A percentile compares a stretch with the other conserved stretches of the same genome.
These are phyloP conservation scores for Spisula solida DNA, from an alignment of 2,888 invertebrate species.

Conservation along the genomic window DNA sequence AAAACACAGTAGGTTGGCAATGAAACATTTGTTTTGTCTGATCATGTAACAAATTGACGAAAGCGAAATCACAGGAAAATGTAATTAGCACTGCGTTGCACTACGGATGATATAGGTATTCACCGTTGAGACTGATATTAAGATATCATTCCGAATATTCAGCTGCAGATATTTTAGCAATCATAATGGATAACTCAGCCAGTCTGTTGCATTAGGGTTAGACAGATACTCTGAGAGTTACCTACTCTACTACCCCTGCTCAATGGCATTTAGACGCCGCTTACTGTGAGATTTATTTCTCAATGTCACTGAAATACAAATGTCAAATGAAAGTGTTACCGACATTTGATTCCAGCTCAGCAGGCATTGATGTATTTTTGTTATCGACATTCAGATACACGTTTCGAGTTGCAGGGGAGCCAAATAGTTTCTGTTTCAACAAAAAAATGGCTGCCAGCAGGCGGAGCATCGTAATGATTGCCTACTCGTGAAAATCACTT, in stretches of 20 bases:
- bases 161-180: too few species aligned
- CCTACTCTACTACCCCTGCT: neutral
- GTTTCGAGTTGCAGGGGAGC: neutral
- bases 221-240: too few species aligned
- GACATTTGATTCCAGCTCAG: neutral
- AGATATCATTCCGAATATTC: neutral
- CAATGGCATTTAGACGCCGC: neutral
- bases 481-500: neutral
- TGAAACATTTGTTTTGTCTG: too few species aligned
- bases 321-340: neutral
- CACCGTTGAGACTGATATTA: neutral
- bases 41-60: too few species aligned
- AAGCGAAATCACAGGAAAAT: too few species aligned
- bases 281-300: neutral
- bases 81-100: too few species aligned
- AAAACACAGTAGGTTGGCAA: too few species aligned
- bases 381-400: neutral
- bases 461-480: neutral
- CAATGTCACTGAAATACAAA: neutral
- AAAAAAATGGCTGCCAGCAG: neutral
- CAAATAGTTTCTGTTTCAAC: neutral
- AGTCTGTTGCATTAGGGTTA: too few species aligned
- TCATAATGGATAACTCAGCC: too few species aligned
- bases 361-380: conserved; percentile 1
- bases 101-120: too few species aligned